A percentile compares a stretch with the other conserved stretches of the same genome.
phyloP scores from a whole-genome alignment of 2,113 vertebrate genomes.

The Rhabdornis inornatus region DNA sequence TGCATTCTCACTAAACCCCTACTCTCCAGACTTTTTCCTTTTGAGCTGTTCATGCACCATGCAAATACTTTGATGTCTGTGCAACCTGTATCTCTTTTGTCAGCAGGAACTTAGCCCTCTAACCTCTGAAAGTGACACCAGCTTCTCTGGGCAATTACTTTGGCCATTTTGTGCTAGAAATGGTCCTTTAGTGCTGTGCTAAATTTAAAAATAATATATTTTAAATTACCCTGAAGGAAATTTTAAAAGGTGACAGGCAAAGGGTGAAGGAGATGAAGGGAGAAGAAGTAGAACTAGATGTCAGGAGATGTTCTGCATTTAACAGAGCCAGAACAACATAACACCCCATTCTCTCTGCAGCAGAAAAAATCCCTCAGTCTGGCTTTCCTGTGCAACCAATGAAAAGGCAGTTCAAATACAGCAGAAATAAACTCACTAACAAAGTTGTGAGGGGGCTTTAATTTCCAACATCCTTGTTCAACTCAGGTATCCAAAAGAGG shows the following conservation, averaged over 20 bases:
- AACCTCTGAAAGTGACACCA: neutral
- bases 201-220: neutral
- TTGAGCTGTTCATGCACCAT: neutral
- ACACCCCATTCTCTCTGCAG: neutral
- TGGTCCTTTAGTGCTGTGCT: neutral
- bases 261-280: neutral
- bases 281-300: neutral
- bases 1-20: neutral
- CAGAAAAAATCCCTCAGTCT: neutral
- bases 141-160: neutral
- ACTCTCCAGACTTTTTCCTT: neutral
- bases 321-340: neutral
- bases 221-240: neutral
- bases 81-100: neutral
- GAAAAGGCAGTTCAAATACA: neutral
- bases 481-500: neutral
- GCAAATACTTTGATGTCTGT: neutral
- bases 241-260: neutral
- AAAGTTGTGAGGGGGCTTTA: neutral
- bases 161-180: neutral
- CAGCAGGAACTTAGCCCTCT: neutral
- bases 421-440: neutral
- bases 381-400: neutral
- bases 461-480: neutral
- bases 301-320: neutral